Conservation (phyloP, 2,113 vertebrate species). For the Nipponia nippon region DNA sequence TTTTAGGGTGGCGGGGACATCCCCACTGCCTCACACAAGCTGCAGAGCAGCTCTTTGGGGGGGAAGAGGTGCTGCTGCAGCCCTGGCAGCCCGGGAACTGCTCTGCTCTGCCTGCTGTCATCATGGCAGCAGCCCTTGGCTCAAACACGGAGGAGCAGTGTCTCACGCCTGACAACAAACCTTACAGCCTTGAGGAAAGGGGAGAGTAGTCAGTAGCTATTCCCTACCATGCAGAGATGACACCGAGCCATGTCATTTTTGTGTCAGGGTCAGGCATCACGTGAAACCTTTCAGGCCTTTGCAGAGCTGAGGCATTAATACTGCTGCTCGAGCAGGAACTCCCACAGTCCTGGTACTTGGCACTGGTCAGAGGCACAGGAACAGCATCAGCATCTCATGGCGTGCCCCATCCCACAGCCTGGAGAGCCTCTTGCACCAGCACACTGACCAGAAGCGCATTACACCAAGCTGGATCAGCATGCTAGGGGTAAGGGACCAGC, state of each 20-base stretch:
- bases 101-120: background rate
- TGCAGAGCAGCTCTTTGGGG: background rate
- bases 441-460: background rate
- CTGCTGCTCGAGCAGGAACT: background rate
- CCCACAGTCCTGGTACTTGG: background rate
- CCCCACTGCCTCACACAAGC: background rate
- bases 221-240: background rate
- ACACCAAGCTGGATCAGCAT: background rate
- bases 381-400: background rate
- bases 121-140: background rate
- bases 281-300: background rate
- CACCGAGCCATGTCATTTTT: accelerated
- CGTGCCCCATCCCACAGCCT: background rate
- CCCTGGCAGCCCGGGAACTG: background rate
- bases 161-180: background rate
- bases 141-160: background rate
- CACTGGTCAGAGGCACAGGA: background rate
- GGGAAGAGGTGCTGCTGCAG: background rate
- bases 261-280: background rate
- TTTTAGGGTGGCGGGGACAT: background rate
- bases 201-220: background rate
- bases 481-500: background rate
- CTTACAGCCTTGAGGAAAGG: background rate
- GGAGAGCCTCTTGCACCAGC: background rate
- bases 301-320: background rate